phyloP scores from a whole-genome alignment of 2,888 invertebrate genomes.

The Allolobophora icterica region DNA sequence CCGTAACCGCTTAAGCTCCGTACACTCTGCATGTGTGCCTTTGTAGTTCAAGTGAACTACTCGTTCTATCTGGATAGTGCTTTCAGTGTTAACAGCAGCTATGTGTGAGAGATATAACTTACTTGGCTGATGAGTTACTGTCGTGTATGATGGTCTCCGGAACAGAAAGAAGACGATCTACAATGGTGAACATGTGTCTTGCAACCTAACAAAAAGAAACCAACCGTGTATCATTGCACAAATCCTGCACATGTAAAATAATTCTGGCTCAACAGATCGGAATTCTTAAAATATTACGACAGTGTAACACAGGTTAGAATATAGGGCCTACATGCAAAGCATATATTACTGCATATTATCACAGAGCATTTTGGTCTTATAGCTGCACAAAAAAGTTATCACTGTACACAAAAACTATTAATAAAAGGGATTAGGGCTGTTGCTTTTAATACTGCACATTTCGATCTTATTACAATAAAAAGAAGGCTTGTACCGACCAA shows the following conservation, averaged over 20 bases:
- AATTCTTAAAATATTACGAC: neutral
- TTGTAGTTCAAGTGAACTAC: neutral
- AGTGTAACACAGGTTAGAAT: neutral
- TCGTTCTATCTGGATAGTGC: neutral
- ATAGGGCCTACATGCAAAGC: too few species aligned
- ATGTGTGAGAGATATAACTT: neutral
- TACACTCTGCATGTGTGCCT: neutral
- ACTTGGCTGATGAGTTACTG: slow-evolving; percentile 28
- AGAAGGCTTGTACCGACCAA: neutral
- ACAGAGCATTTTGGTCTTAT: too few species aligned
- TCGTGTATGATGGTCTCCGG: neutral
- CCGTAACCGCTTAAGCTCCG: too few species aligned
- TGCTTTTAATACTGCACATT: neutral
- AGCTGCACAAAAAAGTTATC: too few species aligned
- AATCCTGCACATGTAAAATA: neutral
- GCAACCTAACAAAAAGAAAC: slow-evolving; percentile 15
- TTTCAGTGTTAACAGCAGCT: neutral
- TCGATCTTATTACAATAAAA: neutral
- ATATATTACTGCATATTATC: too few species aligned
- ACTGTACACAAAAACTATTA: too few species aligned
- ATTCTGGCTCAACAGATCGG: neutral
- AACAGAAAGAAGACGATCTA: slow-evolving; percentile 5
- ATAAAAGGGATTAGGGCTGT: too few species aligned
- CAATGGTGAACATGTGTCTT: neutral
- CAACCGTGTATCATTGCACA: neutral